Evolutionary conservation across 53 echinoderm and acorn worm genomes (phyloP).

Genomic region (Glandiceps talaboti): DNA sequence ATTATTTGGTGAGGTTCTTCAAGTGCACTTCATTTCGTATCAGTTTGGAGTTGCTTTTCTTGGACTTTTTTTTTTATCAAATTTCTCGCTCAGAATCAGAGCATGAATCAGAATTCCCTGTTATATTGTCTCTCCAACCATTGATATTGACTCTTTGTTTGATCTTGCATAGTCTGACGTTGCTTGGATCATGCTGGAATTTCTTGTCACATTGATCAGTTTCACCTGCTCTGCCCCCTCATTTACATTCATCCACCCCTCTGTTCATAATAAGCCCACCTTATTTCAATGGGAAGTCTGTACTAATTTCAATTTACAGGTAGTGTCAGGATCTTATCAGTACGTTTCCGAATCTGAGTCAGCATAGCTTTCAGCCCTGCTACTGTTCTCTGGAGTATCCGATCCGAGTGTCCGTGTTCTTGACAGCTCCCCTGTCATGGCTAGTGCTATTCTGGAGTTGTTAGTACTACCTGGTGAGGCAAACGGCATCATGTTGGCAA

Average conservation of each 20-base stretch:
- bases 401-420: constrained; percentile 56
- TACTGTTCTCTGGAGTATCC: constrained; percentile 51
- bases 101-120: too few relatives aligned
- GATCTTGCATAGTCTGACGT: too few relatives aligned
- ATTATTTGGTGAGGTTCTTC: too few relatives aligned
- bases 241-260: too few relatives aligned
- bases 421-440: constrained; percentile 81
- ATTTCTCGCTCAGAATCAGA: too few relatives aligned
- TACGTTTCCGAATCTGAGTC: constrained; percentile 98
- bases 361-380: constrained; percentile 79
- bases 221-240: too few relatives aligned
- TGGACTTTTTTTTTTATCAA: too few relatives aligned
- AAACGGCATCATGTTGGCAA: constrained; percentile 98
- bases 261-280: background rate
- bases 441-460: constrained; percentile 77
- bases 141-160: background rate
- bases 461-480: constrained; percentile 73
- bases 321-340: constrained; percentile 2
- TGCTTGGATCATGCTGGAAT: too few relatives aligned
- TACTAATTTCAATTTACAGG: background rate
- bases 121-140: background rate
- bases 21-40: too few relatives aligned
- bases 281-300: background rate
- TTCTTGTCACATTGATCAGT: too few relatives aligned
- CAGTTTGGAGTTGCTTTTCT: too few relatives aligned